Evolutionary conservation across 2,888 invertebrate species (phyloP).

Genomic region (Pedicia rivosa): DNA sequence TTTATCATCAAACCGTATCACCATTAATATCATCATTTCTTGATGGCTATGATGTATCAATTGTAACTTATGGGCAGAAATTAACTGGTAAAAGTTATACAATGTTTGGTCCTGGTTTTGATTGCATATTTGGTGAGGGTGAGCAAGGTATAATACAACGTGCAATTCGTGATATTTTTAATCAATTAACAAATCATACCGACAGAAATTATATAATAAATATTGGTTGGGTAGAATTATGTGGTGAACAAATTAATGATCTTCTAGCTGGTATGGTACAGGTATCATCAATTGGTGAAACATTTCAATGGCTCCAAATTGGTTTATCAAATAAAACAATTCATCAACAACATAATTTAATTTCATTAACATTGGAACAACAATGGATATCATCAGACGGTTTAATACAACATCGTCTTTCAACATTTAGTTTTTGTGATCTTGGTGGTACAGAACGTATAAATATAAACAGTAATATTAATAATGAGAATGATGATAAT

Average conservation of each 20-base stretch:
- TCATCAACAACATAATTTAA: constrained; percentile 46
- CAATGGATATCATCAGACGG: constrained; percentile 53
- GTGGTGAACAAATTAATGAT: constrained; percentile 47
- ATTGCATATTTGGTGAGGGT: constrained; percentile 42
- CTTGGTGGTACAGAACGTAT: constrained; percentile 40
- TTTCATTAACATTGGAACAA: constrained; percentile 58
- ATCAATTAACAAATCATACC: constrained; percentile 43
- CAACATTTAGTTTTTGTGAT: constrained; percentile 60
- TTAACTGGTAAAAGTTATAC: constrained; percentile 58
- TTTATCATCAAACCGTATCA: constrained; percentile 46
- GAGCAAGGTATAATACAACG: constrained; percentile 52
- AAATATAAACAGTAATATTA: constrained; percentile 31
- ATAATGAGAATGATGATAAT: constrained; percentile 21
- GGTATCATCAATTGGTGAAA: constrained; percentile 44
- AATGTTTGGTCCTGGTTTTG: constrained; percentile 50
- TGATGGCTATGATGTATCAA: constrained; percentile 61
- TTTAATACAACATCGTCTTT: constrained; percentile 49
- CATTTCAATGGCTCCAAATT: constrained; percentile 50
- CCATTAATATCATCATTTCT: constrained; percentile 49
- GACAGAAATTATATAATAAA: constrained; percentile 49
- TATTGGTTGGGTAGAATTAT: constrained; percentile 58
- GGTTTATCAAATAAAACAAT: constrained; percentile 43
- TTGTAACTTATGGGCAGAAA: constrained; percentile 50
- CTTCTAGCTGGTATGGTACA: constrained; percentile 38
- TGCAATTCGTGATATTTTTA: constrained; percentile 54